phyloP scores from a whole-genome alignment of 2,888 invertebrate species.

The Gymnocheta viridis region DNA sequence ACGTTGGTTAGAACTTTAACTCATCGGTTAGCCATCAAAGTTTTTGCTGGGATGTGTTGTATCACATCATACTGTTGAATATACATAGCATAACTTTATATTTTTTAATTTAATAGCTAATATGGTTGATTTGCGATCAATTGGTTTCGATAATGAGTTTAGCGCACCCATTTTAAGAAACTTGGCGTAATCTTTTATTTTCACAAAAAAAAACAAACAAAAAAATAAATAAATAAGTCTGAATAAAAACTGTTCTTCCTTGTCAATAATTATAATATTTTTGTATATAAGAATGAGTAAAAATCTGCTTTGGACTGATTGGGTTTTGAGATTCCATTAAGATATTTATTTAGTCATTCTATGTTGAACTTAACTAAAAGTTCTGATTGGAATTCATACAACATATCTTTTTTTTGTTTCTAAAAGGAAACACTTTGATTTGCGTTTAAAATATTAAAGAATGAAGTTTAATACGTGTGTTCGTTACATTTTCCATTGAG shows the following conservation, averaged over 20 bases:
- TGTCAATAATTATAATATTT: background rate
- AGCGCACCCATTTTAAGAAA: slow-evolving; percentile 78
- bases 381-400: too few relatives aligned
- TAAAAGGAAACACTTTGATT: too few relatives aligned
- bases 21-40: too few relatives aligned
- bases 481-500: too few relatives aligned
- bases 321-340: background rate
- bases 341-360: too few relatives aligned
- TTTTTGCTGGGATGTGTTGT: slow-evolving; percentile 5
- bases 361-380: too few relatives aligned
- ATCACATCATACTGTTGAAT: slow-evolving; percentile 45
- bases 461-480: too few relatives aligned
- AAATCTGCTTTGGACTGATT: background rate
- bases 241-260: slow-evolving; percentile 11
- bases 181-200: slow-evolving; percentile 50
- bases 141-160: slow-evolving; percentile 80
- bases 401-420: too few relatives aligned
- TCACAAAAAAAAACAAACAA: slow-evolving; percentile 11
- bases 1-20: too few relatives aligned
- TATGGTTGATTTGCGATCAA: slow-evolving; percentile 75
- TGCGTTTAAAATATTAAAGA: too few relatives aligned
- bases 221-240: background rate
- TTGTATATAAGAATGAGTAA: background rate
- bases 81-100: slow-evolving; percentile 26
- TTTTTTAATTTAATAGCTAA: slow-evolving; percentile 63